Base-by-base conservation (phyloP, 1,140 invertebrate species). In the Anthonomus grandis region DNA sequence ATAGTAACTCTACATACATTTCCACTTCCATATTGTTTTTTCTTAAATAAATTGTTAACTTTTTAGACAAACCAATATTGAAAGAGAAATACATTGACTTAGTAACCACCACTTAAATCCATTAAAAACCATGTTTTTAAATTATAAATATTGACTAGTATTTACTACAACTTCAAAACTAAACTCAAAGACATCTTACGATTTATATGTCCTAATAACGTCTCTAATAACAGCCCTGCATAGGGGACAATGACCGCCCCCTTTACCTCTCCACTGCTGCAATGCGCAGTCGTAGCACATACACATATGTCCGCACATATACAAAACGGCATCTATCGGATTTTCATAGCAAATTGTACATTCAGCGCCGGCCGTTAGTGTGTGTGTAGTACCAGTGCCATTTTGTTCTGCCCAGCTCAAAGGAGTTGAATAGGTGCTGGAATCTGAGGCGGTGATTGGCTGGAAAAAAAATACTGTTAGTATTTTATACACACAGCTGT, bases 231-330 rank as follows among this genome's bases (percentile, higher is more conserved):
- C 80, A 4, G 93, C 91, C 37, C 95, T 78, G 71, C 95, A 98
- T 15, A 98, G 85, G 0, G 95, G 95, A 75, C 95, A 98, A 63
- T 93, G 88, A 1, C 89, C 90, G 31, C 90, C 90, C 0, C 90
- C 90, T 65, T 90, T 90, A 15, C 89, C 87, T 34, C 87, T 79
- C 89, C 92, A 95, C 68, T 96, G 91, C 63, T 94, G 87, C 12
- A 90, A 81, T 2, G 94, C 94, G 76, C 95, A 97, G n/a, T 91
- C 80, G 69, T 93, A 97, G 72, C 95, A 98, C 93, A 97, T 95
- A 70, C 95, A 98, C 91, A 98, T 95, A 77, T 98, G 95, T 31
- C 95, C 95, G 74, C 95, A 98, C 78, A 90, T 93, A 70, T 98
- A 97, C 15, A 98, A 78, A 17, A 96, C 95, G 64, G 90, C 89